phyloP scores from a whole-genome alignment of 2,113 vertebrate species.

The Agapornis roseicollis region DNA sequence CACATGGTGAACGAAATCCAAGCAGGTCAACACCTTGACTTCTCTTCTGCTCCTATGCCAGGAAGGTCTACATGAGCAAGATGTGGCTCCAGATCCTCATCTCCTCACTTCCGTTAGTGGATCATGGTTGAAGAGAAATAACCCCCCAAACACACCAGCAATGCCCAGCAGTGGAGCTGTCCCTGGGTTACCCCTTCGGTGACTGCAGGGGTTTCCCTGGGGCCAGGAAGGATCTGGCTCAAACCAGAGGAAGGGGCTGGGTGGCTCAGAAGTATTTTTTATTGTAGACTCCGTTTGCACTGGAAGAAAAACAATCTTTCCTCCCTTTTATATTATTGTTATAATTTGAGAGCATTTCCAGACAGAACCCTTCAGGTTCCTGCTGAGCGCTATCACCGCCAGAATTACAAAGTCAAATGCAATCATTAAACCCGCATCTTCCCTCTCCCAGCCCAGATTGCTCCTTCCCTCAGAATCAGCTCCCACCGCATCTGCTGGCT shows the following conservation, averaged over 20 bases:
- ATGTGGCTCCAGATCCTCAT: background rate
- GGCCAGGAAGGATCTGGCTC: background rate
- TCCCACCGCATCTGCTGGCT: background rate
- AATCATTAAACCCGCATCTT: conserved; percentile 58
- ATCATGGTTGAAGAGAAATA: background rate
- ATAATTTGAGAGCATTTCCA: conserved; percentile 62
- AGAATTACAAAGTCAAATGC: conserved; percentile 73
- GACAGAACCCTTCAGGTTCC: conserved; percentile 57
- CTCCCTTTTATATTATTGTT: conserved; percentile 44
- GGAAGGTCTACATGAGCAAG: background rate
- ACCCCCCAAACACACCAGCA: background rate
- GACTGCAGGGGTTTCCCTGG: background rate
- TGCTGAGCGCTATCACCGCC: conserved; percentile 25
- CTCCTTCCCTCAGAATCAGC: background rate
- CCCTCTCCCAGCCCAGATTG: conserved; percentile 18
- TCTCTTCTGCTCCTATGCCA: background rate
- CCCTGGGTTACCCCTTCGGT: fast-evolving
- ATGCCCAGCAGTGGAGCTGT: background rate
- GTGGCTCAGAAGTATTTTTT: background rate
- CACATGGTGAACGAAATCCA: background rate
- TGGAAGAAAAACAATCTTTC: conserved; percentile 51
- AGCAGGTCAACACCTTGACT: background rate
- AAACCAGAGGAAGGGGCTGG: background rate
- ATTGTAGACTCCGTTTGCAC: background rate
- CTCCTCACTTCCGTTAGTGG: background rate